Evolutionary conservation across 2,888 invertebrate genomes (phyloP), one percentile per base, ranked within the genome.

Genomic region (Eilema griseolum): DNA sequence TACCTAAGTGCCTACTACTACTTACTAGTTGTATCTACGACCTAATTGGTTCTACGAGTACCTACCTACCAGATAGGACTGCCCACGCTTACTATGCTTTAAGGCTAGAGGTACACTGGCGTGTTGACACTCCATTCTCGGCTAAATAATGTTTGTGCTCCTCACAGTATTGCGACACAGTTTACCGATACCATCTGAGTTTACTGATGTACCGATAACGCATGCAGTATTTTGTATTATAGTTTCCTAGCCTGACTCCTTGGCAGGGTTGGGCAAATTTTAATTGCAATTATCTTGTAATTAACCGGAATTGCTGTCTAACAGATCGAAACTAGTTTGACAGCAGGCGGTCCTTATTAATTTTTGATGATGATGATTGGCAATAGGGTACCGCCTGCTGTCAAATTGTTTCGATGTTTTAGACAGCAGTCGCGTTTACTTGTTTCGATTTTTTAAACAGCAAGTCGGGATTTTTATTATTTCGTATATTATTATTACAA

Each of bases 41-140:
- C 70, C 64, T 79, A 81, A 76, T 81, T 76, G 70, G 65, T 70
- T 33, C 62, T 72, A 77, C 73, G 73, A 74, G 75, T 67, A 52
- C 41, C 60, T 67, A 52, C 41, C 60, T 10, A 52, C 52, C 52
- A 74, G 74, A 73, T 66, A 76, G 67, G 61, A 65, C 75, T 10
- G 66, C 72, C 78, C 78, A 76, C 74, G 77, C 75, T 74, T 66
- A 46, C 61, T 66, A 69, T 63, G 31, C 41, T 11, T 61, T 59
- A 59, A 52, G 20, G 63, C 20, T 23, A 20, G 10, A 41, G 37
- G 8, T 62, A 63, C 68, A 69, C 59, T 69, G 24, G 26, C 26
- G 46, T 26, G 61, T 61, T 52, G 33, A 14, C 23, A 61, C 31
- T 41, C 11, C 23, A 37, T 37, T 24, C 20, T 31, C n/a, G 52